Evolutionary conservation across 2,888 invertebrate species (phyloP).

Genomic region (Phengaris alcon): DNA sequence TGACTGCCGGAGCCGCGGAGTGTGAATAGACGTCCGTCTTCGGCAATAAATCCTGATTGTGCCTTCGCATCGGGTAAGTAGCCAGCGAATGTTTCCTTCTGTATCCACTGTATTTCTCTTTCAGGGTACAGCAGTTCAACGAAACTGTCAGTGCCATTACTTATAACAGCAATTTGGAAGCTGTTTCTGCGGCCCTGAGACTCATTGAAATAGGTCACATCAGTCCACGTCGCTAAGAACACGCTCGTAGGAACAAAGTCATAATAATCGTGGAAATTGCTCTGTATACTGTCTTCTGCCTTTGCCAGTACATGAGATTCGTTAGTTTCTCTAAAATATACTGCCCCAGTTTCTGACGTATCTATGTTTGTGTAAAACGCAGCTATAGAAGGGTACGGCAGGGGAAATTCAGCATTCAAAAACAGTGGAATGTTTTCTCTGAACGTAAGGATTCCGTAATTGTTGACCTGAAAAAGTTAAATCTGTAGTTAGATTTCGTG

Average conservation of each 20-base stretch:
- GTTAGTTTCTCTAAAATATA: conserved; percentile 86
- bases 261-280: conserved; percentile 84
- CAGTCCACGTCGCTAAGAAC: conserved; percentile 94
- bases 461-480: conserved; percentile 85
- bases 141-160: conserved; percentile 89
- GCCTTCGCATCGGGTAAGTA: conserved; percentile 92
- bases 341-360: conserved; percentile 83
- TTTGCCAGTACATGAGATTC: conserved; percentile 80
- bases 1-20: conserved; percentile 95
- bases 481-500: conserved; percentile 39
- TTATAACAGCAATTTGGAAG: conserved; percentile 85
- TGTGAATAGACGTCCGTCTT: conserved; percentile 86
- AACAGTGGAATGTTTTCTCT: conserved; percentile 92
- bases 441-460: conserved; percentile 93
- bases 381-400: conserved; percentile 93
- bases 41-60: conserved; percentile 94
- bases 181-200: conserved; percentile 89
- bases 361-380: conserved; percentile 96
- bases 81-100: conserved; percentile 86
- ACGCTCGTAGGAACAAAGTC: conserved; percentile 88
- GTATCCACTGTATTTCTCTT: conserved; percentile 94
- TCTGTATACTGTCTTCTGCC: conserved; percentile 85
- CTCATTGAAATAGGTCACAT: conserved; percentile 87
- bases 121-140: conserved; percentile 93
- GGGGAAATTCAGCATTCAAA: conserved; percentile 92